These are phyloP conservation scores for Umimayanthus kanabou DNA, from an alignment of 92 coral and sea anemone species.

Conservation along the genomic window DNA sequence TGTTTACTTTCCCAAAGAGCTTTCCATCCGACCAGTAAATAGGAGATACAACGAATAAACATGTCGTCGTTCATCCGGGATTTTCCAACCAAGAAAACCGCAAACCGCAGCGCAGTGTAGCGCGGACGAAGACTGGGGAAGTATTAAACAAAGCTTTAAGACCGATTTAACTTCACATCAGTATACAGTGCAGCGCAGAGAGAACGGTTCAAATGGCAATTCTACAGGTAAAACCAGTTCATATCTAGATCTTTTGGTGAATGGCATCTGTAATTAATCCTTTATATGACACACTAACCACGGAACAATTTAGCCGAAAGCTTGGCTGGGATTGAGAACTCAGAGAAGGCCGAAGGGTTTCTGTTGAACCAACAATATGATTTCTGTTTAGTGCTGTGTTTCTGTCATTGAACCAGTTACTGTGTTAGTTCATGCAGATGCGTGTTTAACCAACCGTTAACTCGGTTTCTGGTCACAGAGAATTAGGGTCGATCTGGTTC, in stretches of 20 bases:
- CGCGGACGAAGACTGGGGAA: slow-evolving; percentile 37
- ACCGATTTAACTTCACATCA: slow-evolving; percentile 33
- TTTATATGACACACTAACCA: slow-evolving; percentile 3
- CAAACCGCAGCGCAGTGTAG: slow-evolving; percentile 69
- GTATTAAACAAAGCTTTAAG: slow-evolving; percentile 29
- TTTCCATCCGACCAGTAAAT: slow-evolving; percentile 59
- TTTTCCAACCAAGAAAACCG: slow-evolving; percentile 71
- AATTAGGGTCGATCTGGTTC: not conserved
- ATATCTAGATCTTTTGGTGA: slow-evolving; percentile 29
- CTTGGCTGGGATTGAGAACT: slow-evolving; percentile 18
- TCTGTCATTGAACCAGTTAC: not conserved
- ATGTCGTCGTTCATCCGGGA: slow-evolving; percentile 74
- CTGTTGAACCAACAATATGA: not conserved
- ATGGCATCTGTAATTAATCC: slow-evolving; percentile 34
- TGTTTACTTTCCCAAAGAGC: slow-evolving; percentile 59
- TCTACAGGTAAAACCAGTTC: slow-evolving; percentile 68
- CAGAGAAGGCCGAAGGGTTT: not conserved
- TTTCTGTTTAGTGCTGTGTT: slow-evolving; percentile 2
- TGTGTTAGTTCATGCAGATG: not conserved
- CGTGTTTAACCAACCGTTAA: slow-evolving; percentile 38
- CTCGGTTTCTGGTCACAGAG: not conserved
- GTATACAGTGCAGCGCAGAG: slow-evolving; percentile 41
- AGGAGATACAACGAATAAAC: slow-evolving; percentile 64
- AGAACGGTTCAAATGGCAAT: slow-evolving; percentile 65
- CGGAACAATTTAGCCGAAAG: not conserved